phyloP scores from a whole-genome alignment of 2,888 invertebrate species.

The Nineta flava region DNA sequence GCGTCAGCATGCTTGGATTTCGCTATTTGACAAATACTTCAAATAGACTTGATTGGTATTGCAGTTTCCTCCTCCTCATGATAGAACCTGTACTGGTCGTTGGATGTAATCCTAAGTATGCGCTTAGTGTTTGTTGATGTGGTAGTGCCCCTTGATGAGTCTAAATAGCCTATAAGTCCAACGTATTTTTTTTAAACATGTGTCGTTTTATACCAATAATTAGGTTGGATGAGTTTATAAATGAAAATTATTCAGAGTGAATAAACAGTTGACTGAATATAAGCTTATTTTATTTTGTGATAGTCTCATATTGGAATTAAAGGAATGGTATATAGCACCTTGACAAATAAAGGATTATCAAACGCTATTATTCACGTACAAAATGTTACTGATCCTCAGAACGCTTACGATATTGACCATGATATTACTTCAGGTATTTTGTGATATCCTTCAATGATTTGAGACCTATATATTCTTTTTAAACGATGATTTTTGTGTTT shows the following conservation, averaged over 20 bases:
- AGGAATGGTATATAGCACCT: slow-evolving; percentile 39
- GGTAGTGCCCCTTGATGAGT: too few relatives aligned
- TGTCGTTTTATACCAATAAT: too few relatives aligned
- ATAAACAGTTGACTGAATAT: slow-evolving; percentile 8
- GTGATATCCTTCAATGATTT: background rate
- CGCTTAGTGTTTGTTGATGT: too few relatives aligned
- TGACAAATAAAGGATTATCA: slow-evolving; percentile 38
- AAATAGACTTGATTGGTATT: too few relatives aligned
- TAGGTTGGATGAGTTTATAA: too few relatives aligned
- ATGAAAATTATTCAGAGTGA: slow-evolving; percentile 60
- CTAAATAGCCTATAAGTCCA: too few relatives aligned
- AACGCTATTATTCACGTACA: slow-evolving; percentile 57
- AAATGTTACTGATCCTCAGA: slow-evolving; percentile 45
- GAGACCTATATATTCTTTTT: background rate
- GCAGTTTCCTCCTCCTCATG: too few relatives aligned
- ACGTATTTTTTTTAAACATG: too few relatives aligned
- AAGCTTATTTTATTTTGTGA: slow-evolving; percentile 12
- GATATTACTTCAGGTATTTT: slow-evolving; percentile 60
- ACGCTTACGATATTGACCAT: slow-evolving; percentile 42
- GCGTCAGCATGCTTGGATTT: too few relatives aligned
- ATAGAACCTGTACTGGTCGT: too few relatives aligned
- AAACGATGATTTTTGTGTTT: slow-evolving; percentile 11
- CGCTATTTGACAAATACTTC: too few relatives aligned
- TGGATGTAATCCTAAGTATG: too few relatives aligned
- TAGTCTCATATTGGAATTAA: slow-evolving; percentile 64